These are phyloP conservation scores for Apoderus coryli DNA, from an alignment of 2,888 invertebrate genomes.

Conservation along the genomic window DNA sequence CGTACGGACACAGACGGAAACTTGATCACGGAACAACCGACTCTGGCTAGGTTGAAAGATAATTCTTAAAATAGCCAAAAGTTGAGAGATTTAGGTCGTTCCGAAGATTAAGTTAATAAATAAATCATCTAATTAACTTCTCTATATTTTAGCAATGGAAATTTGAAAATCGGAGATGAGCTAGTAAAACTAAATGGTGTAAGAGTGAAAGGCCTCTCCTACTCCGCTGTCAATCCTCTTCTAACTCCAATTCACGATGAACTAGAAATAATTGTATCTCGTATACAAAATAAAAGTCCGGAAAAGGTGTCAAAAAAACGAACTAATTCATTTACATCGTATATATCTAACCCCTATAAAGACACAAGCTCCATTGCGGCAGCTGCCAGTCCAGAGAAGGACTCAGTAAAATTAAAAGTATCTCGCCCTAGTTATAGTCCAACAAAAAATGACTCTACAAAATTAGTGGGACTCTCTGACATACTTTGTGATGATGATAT, in stretches of 20 bases:
- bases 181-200: slow-evolving; percentile 79
- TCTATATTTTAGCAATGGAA: slow-evolving; percentile 49
- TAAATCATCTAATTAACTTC: too few relatives aligned
- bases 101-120: too few relatives aligned
- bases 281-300: slow-evolving; percentile 9
- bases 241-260: slow-evolving; percentile 30
- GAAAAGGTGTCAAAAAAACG: slow-evolving; percentile 13
- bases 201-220: slow-evolving; percentile 58
- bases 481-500: slow-evolving; percentile 16
- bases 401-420: background rate
- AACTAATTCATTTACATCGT: slow-evolving; percentile 15
- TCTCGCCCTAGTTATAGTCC: background rate
- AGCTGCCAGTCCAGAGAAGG: background rate
- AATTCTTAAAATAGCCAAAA: too few relatives aligned
- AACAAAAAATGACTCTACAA: slow-evolving; percentile 8
- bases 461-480: slow-evolving; percentile 18
- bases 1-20: too few relatives aligned
- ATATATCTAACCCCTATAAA: slow-evolving; percentile 8
- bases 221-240: slow-evolving; percentile 40
- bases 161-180: slow-evolving; percentile 74
- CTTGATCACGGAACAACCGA: too few relatives aligned
- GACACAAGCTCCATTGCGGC: background rate
- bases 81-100: too few relatives aligned
- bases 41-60: too few relatives aligned
- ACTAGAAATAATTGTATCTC: slow-evolving; percentile 30